Evolutionary conservation across 2,888 invertebrate genomes (phyloP).

Genomic region (Nowickia ferox): DNA sequence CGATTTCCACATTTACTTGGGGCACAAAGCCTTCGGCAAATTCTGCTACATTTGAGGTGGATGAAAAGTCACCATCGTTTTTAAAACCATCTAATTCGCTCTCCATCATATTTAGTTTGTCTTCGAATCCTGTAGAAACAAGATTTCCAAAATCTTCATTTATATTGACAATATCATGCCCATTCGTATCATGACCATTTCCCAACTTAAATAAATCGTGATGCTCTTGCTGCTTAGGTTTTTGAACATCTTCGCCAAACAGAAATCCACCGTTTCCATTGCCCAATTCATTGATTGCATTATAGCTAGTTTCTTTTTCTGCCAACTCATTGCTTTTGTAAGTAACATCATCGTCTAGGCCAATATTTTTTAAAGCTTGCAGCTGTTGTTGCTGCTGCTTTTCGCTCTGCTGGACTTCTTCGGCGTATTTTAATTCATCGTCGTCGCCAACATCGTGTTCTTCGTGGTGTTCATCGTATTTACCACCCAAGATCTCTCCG

Average conservation of each 20-base stretch:
- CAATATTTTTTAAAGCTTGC: conserved; percentile 58
- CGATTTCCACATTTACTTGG: conserved; percentile 71
- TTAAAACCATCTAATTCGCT: conserved; percentile 78
- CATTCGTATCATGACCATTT: conserved; percentile 73
- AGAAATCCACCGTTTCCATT: conserved; percentile 64
- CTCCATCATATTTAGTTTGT: conserved; percentile 71
- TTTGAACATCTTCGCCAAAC: conserved; percentile 58
- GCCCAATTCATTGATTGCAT: conserved; percentile 65
- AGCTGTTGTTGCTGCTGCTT: conserved; percentile 77
- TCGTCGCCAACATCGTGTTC: conserved; percentile 85
- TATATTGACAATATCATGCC: conserved; percentile 37
- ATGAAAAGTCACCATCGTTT: conserved; percentile 79
- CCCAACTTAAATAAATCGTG: conserved; percentile 71
- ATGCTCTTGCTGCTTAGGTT: conserved; percentile 50
- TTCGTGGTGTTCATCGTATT: conserved; percentile 77
- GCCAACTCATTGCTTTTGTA: conserved; percentile 68
- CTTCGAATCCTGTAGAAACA: conserved; percentile 40
- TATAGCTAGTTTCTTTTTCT: conserved; percentile 67
- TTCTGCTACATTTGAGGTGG: conserved; percentile 77
- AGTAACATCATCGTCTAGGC: conserved; percentile 72
- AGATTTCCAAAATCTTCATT: conserved; percentile 11
- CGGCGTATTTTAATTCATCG: conserved; percentile 95
- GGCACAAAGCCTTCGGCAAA: conserved; percentile 72
- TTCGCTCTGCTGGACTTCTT: conserved; percentile 86
- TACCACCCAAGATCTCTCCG: conserved; percentile 72